Evolutionary conservation across 2,797 vertebrate genomes (phyloP), one percentile per base, ranked within the genome.

Genomic region (Ceyx erithaca): DNA sequence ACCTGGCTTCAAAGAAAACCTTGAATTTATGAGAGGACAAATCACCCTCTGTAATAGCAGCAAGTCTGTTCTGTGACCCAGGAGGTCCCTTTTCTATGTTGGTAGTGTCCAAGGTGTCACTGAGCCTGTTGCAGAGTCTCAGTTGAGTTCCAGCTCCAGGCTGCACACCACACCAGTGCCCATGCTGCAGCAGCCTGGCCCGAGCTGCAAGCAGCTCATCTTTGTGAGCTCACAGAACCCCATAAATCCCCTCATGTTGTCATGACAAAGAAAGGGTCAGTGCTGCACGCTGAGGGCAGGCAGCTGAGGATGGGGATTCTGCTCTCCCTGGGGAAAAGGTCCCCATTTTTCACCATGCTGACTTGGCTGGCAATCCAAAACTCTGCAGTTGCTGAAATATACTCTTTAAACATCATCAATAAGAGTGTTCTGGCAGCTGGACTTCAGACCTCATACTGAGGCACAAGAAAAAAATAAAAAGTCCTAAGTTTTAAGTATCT

Each of bases 381-480:
- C 70, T 58, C 84, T 41, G 35, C 75, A 37, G 85, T 26, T 26
- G 9, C 87, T 93, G 93, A 89, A 94, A 93, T 79, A 66, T 2
- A 81, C 63, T 87, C 76, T 92, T 95, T 93, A 92, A 80, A 45
- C 59, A 41, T 62, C 85, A 75, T 89, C 80, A 79, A 1, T 83
- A 81, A 69, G 55, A 59, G 70, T 51, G 63, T 43, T 78, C 55
- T 89, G 70, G 33, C 82, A 91, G 87, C 69, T 83, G 91, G 87
- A 83, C 62, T 80, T 82, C 77, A 87, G 82, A 43, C 69, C 40
- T 70, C 85, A 57, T 55, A 57, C 82, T 85, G 73, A 30, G 80
- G 8, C 73, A 57, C 45, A 37, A 88, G 59, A 45, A 45, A 70
- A 69, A 91, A 64, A 57, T 31, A 62, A 52, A 83, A 83, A 45